phyloP scores from a whole-genome alignment of 2,113 vertebrate species.

The Mus spicilegus region DNA sequence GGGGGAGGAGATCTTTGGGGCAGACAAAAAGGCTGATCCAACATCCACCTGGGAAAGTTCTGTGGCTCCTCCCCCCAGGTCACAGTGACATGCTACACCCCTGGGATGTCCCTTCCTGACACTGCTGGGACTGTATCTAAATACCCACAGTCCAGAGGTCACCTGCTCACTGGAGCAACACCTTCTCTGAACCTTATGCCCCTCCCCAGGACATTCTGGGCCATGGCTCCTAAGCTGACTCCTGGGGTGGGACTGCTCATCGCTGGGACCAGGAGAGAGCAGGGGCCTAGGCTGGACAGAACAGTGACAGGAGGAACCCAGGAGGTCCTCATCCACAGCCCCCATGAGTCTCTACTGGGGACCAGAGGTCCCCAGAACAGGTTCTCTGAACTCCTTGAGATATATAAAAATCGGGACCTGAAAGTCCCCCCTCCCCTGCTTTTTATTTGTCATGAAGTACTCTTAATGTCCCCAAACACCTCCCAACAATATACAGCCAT shows the following conservation, averaged over 20 bases:
- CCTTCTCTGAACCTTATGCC: neutral
- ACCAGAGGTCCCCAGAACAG: neutral
- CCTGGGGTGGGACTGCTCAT: neutral
- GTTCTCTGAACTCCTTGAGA: neutral
- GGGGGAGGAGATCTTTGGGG: neutral
- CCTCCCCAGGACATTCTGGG: neutral
- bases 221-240: neutral
- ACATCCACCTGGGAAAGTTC: neutral
- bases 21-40: neutral
- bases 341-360: neutral
- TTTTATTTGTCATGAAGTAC: slow-evolving; percentile 20
- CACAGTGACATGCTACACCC: neutral
- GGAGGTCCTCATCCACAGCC: neutral
- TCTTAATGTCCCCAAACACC: slow-evolving; percentile 55
- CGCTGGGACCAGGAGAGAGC: neutral
- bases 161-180: neutral
- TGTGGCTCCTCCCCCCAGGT: neutral
- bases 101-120: neutral
- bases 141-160: neutral
- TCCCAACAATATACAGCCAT: neutral
- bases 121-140: neutral
- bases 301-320: neutral
- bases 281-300: neutral
- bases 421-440: neutral
- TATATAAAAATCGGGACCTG: neutral